These are phyloP conservation scores for Phalacrocorax carbo DNA, from an alignment of 2,113 vertebrate genomes.

Conservation along the genomic window DNA sequence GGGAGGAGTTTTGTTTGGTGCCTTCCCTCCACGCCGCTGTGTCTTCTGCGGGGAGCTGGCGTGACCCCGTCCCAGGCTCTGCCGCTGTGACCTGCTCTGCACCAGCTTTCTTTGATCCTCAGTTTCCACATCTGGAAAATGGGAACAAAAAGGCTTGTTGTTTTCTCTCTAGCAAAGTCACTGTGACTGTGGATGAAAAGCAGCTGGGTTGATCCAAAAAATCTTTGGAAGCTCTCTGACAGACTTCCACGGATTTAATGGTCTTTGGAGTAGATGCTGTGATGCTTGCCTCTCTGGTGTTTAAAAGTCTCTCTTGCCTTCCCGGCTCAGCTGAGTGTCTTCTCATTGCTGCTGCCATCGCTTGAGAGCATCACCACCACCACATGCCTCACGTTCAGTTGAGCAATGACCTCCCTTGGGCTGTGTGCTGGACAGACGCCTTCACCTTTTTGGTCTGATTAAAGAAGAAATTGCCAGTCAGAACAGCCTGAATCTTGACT, in stretches of 20 bases:
- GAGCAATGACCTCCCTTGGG: background rate
- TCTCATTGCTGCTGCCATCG: background rate
- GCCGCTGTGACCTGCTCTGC: background rate
- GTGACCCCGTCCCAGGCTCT: background rate
- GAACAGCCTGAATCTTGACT: background rate
- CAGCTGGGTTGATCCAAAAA: background rate
- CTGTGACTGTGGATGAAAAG: background rate
- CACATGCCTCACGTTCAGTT: background rate
- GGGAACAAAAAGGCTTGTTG: background rate
- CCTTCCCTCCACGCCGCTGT: accelerated
- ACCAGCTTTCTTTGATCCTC: background rate
- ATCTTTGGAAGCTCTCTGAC: background rate
- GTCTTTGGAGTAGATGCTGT: background rate
- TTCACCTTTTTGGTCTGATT: background rate
- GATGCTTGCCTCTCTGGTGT: background rate
- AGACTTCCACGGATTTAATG: background rate
- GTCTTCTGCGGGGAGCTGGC: background rate
- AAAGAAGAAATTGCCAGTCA: accelerated
- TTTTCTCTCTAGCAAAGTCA: background rate
- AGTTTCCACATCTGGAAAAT: background rate
- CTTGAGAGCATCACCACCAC: background rate
- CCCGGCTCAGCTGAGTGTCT: background rate
- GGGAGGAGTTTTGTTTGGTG: background rate
- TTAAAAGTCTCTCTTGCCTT: background rate
- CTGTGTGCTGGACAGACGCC: background rate